Conservation (phyloP, 2,888 invertebrate species). For the Lepidonotus clava region DNA sequence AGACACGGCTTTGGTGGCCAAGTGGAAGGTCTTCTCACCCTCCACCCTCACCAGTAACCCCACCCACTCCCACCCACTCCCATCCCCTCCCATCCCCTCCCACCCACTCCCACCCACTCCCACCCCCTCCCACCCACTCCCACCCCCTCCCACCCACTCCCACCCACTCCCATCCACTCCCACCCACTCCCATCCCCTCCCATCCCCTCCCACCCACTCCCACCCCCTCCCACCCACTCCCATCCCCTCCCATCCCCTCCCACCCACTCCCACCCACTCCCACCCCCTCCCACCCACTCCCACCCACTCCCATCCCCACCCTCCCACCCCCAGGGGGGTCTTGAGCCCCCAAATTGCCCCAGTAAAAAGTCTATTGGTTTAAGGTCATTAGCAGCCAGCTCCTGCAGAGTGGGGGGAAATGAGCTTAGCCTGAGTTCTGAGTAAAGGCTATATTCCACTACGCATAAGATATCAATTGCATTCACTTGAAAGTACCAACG, state of each 20-base stretch:
- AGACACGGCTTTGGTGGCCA: too few species aligned
- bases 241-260: background rate
- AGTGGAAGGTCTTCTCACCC: background rate
- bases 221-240: background rate
- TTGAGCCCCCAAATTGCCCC: background rate
- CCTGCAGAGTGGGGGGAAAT: too few species aligned
- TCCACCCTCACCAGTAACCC: background rate
- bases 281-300: background rate
- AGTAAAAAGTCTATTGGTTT: conserved; percentile 21
- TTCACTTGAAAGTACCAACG: too few species aligned
- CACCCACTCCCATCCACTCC: background rate
- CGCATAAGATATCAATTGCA: too few species aligned
- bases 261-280: background rate
- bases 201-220: background rate
- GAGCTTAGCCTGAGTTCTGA: too few species aligned
- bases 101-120: background rate
- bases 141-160: background rate
- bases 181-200: background rate
- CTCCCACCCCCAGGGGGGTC: background rate
- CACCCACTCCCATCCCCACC: background rate
- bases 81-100: background rate
- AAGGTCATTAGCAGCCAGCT: background rate
- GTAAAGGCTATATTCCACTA: too few species aligned
- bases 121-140: background rate
- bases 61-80: background rate